Conservation (phyloP, 2,888 invertebrate genomes). For the Idaea biselata region DNA sequence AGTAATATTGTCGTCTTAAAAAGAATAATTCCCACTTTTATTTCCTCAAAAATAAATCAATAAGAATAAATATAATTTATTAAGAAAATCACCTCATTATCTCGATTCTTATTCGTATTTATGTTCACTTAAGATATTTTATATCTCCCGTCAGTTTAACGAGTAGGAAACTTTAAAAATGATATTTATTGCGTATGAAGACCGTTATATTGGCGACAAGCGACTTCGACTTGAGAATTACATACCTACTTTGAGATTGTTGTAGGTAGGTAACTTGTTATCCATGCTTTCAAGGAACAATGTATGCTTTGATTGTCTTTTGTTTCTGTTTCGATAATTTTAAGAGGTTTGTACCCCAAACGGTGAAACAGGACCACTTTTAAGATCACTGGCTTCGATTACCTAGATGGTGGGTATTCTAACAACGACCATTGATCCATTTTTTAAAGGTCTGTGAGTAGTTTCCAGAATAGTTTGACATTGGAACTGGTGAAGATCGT, state of each 20-base stretch:
- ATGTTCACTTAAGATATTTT: neutral
- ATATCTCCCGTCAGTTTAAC: neutral
- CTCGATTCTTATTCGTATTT: neutral
- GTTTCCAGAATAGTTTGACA: no score
- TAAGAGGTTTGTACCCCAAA: no score
- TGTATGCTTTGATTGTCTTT: no score
- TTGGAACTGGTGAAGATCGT: no score
- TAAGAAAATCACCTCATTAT: neutral
- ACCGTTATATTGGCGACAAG: neutral
- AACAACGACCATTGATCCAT: no score
- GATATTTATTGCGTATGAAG: neutral
- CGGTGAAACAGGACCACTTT: no score
- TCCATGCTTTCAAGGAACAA: neutral
- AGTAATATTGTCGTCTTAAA: neutral
- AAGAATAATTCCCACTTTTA: neutral
- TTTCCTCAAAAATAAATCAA: neutral
- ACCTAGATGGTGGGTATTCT: no score
- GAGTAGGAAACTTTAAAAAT: neutral
- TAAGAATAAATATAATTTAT: neutral
- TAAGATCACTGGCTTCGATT: no score
- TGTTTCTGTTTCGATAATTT: no score
- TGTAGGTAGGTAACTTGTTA: neutral
- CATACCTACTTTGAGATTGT: neutral
- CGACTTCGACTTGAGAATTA: neutral
- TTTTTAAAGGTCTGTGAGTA: no score